Percentiles rank a stretch among this genome's conserved stretches.
These are phyloP conservation scores for Oreocharis arfaki DNA, from an alignment of 2,113 vertebrate genomes.

Conservation along the genomic window DNA sequence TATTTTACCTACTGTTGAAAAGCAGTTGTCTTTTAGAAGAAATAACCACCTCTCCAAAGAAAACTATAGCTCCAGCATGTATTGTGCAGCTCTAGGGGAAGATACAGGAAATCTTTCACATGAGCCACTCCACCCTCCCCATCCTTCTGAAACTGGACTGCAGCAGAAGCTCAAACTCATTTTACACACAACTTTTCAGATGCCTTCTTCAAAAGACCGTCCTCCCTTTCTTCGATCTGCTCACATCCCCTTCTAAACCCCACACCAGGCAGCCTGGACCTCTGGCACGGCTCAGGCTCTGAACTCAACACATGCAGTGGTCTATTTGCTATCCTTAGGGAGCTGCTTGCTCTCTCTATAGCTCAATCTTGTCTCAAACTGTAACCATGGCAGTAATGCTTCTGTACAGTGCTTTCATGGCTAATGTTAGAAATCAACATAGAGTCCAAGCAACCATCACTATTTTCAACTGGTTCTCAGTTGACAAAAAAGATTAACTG, in stretches of 20 bases:
- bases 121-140: not conserved
- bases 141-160: not conserved
- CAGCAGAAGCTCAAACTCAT: not conserved
- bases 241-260: not conserved
- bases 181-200: not conserved
- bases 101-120: not conserved
- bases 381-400: not conserved
- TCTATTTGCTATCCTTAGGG: fast-evolving
- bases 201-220: not conserved
- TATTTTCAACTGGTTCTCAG: not conserved
- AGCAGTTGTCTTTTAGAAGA: not conserved
- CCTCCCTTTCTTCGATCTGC: fast-evolving
- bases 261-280: not conserved
- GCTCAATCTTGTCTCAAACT: not conserved
- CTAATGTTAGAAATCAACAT: not conserved
- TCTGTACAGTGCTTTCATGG: not conserved
- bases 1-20: not conserved
- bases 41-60: not conserved
- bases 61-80: not conserved
- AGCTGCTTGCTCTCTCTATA: not conserved
- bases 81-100: not conserved
- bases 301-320: fast-evolving
- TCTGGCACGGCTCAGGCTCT: not conserved
- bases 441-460: not conserved
- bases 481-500: no score